These are phyloP conservation scores for Spodoptera exigua DNA, from an alignment of 2,888 invertebrate genomes.

Conservation along the genomic window DNA sequence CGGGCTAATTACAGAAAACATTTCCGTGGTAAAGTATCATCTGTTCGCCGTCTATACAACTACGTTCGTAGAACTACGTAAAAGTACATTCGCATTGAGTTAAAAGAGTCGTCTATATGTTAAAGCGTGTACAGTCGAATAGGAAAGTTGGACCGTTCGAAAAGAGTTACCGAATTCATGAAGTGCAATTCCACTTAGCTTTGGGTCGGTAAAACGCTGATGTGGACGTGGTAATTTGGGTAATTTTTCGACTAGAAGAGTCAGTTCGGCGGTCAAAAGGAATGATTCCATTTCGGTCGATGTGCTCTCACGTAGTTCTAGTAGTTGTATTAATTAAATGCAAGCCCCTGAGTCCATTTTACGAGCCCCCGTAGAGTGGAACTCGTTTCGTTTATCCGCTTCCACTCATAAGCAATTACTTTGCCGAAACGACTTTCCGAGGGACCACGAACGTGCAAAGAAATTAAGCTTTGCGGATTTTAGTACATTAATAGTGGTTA, in stretches of 20 bases:
- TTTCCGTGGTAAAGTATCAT: slow-evolving; percentile 56
- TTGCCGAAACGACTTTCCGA: slow-evolving; percentile 83
- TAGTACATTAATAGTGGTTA: slow-evolving; percentile 75
- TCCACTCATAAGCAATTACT: slow-evolving; percentile 88
- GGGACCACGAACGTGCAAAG: slow-evolving; percentile 81
- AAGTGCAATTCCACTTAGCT: slow-evolving; percentile 62
- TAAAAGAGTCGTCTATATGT: slow-evolving; percentile 22
- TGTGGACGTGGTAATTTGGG: slow-evolving; percentile 67
- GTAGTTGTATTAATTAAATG: slow-evolving; percentile 87
- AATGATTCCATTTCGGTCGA: slow-evolving; percentile 80
- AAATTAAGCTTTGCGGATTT: slow-evolving; percentile 83
- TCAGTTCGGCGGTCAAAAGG: slow-evolving; percentile 80
- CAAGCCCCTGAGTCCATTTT: slow-evolving; percentile 87
- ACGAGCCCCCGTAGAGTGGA: slow-evolving; percentile 82
- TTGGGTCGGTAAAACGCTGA: slow-evolving; percentile 66
- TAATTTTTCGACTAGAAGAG: slow-evolving; percentile 75
- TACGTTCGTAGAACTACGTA: slow-evolving; percentile 32
- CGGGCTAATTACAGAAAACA: slow-evolving; percentile 64
- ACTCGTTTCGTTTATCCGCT: slow-evolving; percentile 87
- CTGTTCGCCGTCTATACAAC: slow-evolving; percentile 35
- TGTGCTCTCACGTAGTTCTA: slow-evolving; percentile 82
- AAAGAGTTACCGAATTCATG: slow-evolving; percentile 59
- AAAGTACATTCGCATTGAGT: slow-evolving; percentile 38
- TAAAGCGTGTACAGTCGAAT: slow-evolving; percentile 28
- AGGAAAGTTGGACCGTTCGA: slow-evolving; percentile 40